Conservation (phyloP, 2,113 vertebrate species). For the Dolichotis patagonum region DNA sequence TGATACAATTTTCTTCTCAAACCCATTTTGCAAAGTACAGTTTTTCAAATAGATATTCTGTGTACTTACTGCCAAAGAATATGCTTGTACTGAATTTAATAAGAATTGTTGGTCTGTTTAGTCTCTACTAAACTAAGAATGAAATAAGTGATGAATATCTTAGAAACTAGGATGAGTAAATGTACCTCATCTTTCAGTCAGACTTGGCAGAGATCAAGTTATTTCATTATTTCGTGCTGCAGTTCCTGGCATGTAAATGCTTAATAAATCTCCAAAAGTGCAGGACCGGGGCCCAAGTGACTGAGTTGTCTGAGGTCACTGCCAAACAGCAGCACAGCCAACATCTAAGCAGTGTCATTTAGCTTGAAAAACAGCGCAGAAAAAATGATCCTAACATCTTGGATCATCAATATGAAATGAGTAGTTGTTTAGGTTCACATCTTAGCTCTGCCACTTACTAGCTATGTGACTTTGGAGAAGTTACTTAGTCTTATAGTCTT, state of each 20-base stretch:
- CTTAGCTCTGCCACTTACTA: not conserved
- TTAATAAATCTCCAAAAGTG: not conserved
- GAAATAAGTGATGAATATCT: slow-evolving; percentile 39
- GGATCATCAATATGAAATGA: no score
- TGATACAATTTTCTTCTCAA: slow-evolving; percentile 56
- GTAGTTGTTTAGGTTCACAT: not conserved
- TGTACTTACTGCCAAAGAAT: not conserved
- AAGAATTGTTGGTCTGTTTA: slow-evolving; percentile 35
- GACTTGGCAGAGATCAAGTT: not conserved
- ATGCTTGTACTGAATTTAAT: slow-evolving; percentile 12
- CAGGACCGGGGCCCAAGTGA: not conserved
- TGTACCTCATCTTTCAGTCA: not conserved
- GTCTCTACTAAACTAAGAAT: slow-evolving; percentile 50
- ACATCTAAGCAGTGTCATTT: not conserved
- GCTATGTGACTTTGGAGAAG: not conserved
- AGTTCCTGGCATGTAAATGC: slow-evolving; percentile 46
- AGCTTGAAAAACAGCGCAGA: not conserved
- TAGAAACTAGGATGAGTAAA: slow-evolving; percentile 9
- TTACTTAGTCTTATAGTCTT: not conserved
- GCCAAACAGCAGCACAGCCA: not conserved
- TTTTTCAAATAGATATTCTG: slow-evolving; percentile 12
- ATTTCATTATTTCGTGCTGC: not conserved
- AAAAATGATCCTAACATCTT: no score
- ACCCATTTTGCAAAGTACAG: not conserved
- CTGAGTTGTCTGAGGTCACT: not conserved